These are phyloP conservation scores for Oryzias woworae DNA, from an alignment of 2,113 vertebrate genomes.

Conservation along the genomic window DNA sequence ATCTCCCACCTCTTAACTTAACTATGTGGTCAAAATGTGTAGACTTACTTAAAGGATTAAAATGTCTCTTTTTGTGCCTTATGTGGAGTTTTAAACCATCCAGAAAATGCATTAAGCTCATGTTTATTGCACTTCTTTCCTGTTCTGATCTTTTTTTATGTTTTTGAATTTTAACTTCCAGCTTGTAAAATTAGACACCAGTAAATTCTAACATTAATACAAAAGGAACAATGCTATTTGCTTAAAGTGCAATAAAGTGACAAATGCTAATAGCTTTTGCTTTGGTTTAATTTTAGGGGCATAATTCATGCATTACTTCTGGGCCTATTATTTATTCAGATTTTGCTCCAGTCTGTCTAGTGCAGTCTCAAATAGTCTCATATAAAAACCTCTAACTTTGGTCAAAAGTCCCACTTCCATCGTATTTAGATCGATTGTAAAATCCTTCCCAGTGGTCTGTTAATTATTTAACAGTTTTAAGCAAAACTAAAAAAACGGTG, in stretches of 20 bases:
- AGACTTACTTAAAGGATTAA: constrained; percentile 9
- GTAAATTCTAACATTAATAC: too few species aligned
- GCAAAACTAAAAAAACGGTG: too few species aligned
- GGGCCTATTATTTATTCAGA: neutral
- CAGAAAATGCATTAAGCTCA: constrained; percentile 15
- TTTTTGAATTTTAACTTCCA: neutral
- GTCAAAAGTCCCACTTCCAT: neutral
- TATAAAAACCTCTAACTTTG: constrained; percentile 15
- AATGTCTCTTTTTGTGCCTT: constrained; percentile 22
- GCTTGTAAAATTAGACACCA: too few species aligned
- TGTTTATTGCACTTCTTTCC: neutral
- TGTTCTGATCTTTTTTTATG: neutral
- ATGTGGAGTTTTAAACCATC: constrained; percentile 7
- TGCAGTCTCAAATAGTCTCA: neutral
- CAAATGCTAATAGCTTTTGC: constrained; percentile 4
- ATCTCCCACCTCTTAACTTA: constrained; percentile 10
- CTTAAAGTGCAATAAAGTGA: too few species aligned
- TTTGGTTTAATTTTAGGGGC: neutral
- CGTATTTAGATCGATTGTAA: too few species aligned
- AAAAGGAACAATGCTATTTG: too few species aligned
- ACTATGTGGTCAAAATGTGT: constrained; percentile 7
- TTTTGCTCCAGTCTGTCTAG: constrained; percentile 1
- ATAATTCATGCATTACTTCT: neutral
- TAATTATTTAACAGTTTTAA: too few species aligned
- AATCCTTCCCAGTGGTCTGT: too few species aligned